Evolutionary conservation across 2,797 vertebrate genomes (phyloP).

Genomic region (Hoplostethus mediterraneus): DNA sequence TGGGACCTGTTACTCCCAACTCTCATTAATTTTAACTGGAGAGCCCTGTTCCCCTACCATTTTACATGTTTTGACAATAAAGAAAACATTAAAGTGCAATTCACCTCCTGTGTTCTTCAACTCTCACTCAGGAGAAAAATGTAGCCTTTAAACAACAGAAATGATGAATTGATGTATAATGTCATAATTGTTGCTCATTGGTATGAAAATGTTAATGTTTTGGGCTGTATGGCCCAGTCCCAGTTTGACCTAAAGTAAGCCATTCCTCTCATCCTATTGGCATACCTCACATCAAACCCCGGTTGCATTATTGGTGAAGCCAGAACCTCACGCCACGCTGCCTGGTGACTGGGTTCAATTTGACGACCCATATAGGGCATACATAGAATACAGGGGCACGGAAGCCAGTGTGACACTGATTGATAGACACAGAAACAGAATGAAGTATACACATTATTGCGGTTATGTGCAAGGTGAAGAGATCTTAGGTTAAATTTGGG

Average conservation of each 20-base stretch:
- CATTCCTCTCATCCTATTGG: slow-evolving; percentile 8
- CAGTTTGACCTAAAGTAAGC: slow-evolving; percentile 40
- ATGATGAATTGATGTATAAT: too few relatives aligned
- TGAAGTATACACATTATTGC: neutral
- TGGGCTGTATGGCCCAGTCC: neutral
- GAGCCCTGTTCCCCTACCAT: too few relatives aligned
- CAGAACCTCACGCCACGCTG: slow-evolving; percentile 63
- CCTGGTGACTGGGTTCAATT: slow-evolving; percentile 9
- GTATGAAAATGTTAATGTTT: too few relatives aligned
- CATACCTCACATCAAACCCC: slow-evolving; percentile 43
- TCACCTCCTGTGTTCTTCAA: too few relatives aligned
- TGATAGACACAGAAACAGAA: neutral
- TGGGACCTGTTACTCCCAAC: too few relatives aligned
- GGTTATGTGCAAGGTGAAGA: neutral
- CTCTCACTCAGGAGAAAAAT: too few relatives aligned
- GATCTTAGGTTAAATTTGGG: neutral
- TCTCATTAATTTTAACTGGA: too few relatives aligned
- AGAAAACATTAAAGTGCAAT: too few relatives aligned
- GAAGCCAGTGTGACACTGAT: neutral
- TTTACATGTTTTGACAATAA: neutral
- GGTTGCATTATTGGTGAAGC: slow-evolving; percentile 87
- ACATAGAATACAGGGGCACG: neutral
- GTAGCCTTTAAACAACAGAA: too few relatives aligned
- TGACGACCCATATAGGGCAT: slow-evolving; percentile 1
- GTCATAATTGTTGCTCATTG: too few relatives aligned